Conservation (phyloP, 2,797 vertebrate species). For the Anguilla marmorata region DNA sequence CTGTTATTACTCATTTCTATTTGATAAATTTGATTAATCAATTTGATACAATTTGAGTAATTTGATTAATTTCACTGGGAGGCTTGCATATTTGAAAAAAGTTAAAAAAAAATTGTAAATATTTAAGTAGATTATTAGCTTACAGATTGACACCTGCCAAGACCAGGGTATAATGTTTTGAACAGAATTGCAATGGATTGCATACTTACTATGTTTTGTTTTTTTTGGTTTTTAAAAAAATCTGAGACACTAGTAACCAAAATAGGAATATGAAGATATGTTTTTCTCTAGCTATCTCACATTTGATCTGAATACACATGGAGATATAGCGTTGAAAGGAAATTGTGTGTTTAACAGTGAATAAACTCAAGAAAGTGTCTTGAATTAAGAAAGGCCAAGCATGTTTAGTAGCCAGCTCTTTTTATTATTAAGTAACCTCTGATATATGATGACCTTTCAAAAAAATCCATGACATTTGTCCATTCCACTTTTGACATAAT, state of each 20-base stretch:
- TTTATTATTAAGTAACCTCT: neutral
- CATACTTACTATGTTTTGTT: neutral
- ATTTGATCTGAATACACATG: too few relatives aligned
- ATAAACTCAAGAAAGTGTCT: neutral
- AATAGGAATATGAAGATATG: too few relatives aligned
- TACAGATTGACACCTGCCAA: too few relatives aligned
- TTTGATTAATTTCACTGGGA: neutral
- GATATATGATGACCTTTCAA: neutral
- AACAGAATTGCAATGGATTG: neutral
- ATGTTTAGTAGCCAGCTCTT: neutral
- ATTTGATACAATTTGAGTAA: neutral
- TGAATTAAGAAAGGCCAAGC: neutral
- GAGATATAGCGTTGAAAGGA: neutral
- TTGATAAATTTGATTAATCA: too few relatives aligned
- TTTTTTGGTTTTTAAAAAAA: too few relatives aligned
- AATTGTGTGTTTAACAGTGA: neutral
- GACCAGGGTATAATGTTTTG: neutral
- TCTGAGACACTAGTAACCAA: too few relatives aligned
- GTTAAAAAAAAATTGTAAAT: too few relatives aligned
- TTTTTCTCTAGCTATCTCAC: too few relatives aligned
- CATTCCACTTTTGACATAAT: neutral
- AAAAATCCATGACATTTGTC: neutral
- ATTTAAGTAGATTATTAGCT: too few relatives aligned
- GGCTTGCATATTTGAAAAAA: too few relatives aligned
- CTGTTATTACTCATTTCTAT: neutral